Conservation (phyloP, 1,140 invertebrate species). For the Sesamia nonagrioides region DNA sequence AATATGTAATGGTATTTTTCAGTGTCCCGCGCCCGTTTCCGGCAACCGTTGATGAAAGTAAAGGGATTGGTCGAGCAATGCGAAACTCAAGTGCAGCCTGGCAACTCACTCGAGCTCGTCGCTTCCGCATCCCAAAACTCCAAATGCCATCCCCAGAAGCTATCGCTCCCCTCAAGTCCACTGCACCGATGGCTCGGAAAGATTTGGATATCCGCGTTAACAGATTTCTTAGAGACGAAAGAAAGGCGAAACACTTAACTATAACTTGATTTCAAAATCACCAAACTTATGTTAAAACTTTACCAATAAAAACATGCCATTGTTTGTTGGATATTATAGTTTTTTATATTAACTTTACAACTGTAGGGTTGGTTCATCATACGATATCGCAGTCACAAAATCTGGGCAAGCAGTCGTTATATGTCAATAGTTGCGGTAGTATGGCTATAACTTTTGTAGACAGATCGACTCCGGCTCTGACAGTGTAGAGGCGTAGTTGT, state of each 20-base stretch:
- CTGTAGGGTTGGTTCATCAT: no score
- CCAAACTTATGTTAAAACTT: neutral
- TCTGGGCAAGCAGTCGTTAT: no score
- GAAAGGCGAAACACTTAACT: slow-evolving; percentile 33
- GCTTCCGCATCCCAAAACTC: slow-evolving; percentile 71
- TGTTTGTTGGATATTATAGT: neutral
- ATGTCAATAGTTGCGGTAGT: no score
- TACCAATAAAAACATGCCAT: neutral
- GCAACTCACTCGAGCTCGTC: slow-evolving; percentile 77
- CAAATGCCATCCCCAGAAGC: slow-evolving; percentile 67
- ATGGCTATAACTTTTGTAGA: no score
- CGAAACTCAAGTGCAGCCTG: slow-evolving; percentile 70
- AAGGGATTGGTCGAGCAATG: slow-evolving; percentile 60
- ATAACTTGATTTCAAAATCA: slow-evolving; percentile 6
- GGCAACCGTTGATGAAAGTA: slow-evolving; percentile 64
- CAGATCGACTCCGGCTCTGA: no score
- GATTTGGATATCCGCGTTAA: slow-evolving; percentile 73
- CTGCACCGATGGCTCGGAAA: slow-evolving; percentile 69
- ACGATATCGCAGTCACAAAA: no score
- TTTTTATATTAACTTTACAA: no score
- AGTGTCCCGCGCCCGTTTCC: slow-evolving; percentile 69
- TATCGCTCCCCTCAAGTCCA: slow-evolving; percentile 63
- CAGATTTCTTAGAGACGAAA: slow-evolving; percentile 69
- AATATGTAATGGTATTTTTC: neutral
- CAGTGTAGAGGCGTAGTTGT: no score